Base-by-base conservation (phyloP, 2,888 invertebrate genomes). In the Tethea ocularis region DNA sequence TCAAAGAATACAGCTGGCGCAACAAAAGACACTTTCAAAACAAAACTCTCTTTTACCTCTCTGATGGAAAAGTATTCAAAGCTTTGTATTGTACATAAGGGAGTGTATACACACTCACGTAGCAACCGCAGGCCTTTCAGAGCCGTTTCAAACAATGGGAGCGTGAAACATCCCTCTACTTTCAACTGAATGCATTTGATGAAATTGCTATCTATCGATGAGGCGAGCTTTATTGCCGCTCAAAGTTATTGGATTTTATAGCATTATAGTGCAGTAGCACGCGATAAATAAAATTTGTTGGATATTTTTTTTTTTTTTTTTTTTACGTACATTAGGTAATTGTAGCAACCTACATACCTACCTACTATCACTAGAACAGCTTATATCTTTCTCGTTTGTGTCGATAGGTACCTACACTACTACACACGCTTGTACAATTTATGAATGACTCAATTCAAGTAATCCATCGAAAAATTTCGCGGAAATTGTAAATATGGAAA, bases 151-250 rank as follows among this genome's bases (percentile, higher is more conserved):
- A 54, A 54, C 33, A 33, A 54, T 33, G 13, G 22, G 58, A 56
- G 62, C 56, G 58, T 56, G 52, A 52, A 59, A 57, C 57, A 54
- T 53, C 38, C 60, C 33, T 38, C 57, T 51, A 54, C 65, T 57
- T 57, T 60, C 57, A 51, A 60, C 57, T 57, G 57, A 62, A 61
- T 65, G 64, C 61, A 63, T 60, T 61, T 58, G 51, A 57, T 61
- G 57, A 57, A 64, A 64, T 66, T 62, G 62, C 57, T 60, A 57
- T 56, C 57, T 58, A 52, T 60, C 55, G 60, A 53, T 52, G 46
- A 52, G 29, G 36, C 23, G 38, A 33, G 15, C 26, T 56, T 58
- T 56, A 52, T 57, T 33, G 51, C 15, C 38, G 24, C 38, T 46
- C 46, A 22, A 24, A 6, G 41, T 56, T 46, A 56, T 46, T 56